Evolutionary conservation across 2,113 vertebrate genomes (phyloP), one percentile per base, ranked within the genome.

Genomic region (Plotosus lineatus): DNA sequence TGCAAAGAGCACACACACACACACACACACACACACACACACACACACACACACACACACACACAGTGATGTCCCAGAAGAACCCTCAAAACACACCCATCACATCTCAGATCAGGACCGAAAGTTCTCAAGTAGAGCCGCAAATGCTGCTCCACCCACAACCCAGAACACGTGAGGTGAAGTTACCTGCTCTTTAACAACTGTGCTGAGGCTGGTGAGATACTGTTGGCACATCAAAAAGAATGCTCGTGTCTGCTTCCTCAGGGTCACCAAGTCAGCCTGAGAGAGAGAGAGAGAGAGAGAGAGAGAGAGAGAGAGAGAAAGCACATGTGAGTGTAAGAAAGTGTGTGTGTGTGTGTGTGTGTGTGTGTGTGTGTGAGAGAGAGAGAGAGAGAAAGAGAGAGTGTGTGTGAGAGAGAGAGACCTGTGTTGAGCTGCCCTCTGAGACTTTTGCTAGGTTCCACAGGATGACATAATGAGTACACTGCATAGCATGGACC

Each of bases 141-240:
- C n/a, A n/a, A n/a, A n/a, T 23, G 21, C 4, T 23, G 6, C 0
- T 68, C 28, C 40, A 19, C 46, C 66, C 40, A n/a, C 14, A 0
- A 66, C 6, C 38, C 3, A 5, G 3, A 28, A 69, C 40, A 69
- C 23, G 23, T 40, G 6, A 3, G 4, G 21, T 77, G 40, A 75
- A 36, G 4, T 78, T 42, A 99, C 98, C 97, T 99, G 98, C 88
- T 99, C 98, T 91, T 99, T 99, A 87, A 99, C 97, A 83, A 96
- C 94, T 87, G 96, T 98, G 93, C 97, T 98, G 91, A 99, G 95
- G 63, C 98, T 98, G 88, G 96, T 97, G 90, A 99, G 93, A 92
- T 99, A 99, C 92, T 97, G 96, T 89, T 99, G 98, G 89, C 97
- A 99, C 90, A 99, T 98, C 92, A 99, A 95, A 91, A 96, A 99